These are phyloP conservation scores for Fregetta grallaria DNA, from an alignment of 2,113 vertebrate species.

Conservation along the genomic window DNA sequence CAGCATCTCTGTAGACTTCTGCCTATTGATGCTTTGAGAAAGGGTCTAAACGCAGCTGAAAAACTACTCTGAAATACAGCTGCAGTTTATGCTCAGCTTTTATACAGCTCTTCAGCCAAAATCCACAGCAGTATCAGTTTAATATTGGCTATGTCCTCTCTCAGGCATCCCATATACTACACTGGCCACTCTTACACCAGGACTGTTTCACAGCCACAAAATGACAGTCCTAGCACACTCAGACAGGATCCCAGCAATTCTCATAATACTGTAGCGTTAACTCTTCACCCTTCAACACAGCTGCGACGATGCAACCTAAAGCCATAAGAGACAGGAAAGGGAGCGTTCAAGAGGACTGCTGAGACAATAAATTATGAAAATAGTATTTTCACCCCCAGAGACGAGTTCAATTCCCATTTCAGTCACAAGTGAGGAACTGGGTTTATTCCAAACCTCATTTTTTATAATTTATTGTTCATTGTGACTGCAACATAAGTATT, in stretches of 20 bases:
- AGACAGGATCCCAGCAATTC: not conserved
- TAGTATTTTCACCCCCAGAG: not conserved
- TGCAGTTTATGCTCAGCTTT: not conserved
- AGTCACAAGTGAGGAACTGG: not conserved
- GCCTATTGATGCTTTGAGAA: not conserved
- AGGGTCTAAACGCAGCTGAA: not conserved
- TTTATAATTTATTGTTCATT: not conserved
- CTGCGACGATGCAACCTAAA: not conserved
- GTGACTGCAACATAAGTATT: not conserved
- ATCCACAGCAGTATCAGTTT: not conserved
- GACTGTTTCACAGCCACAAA: not conserved
- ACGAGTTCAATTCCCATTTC: not conserved
- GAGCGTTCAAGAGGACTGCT: not conserved
- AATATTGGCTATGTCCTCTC: not conserved
- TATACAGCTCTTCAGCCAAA: constrained; percentile 1
- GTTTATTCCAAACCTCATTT: constrained; percentile 18
- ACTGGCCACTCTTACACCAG: not conserved
- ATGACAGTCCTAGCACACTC: not conserved
- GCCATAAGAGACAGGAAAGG: not conserved
- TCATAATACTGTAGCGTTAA: not conserved
- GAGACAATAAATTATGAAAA: constrained; percentile 37
- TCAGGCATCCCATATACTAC: not conserved
- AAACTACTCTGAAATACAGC: not conserved
- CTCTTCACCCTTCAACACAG: not conserved
- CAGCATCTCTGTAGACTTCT: constrained; percentile 15